Base-by-base conservation (phyloP, 2,113 vertebrate species). In the Macrotus californicus region DNA sequence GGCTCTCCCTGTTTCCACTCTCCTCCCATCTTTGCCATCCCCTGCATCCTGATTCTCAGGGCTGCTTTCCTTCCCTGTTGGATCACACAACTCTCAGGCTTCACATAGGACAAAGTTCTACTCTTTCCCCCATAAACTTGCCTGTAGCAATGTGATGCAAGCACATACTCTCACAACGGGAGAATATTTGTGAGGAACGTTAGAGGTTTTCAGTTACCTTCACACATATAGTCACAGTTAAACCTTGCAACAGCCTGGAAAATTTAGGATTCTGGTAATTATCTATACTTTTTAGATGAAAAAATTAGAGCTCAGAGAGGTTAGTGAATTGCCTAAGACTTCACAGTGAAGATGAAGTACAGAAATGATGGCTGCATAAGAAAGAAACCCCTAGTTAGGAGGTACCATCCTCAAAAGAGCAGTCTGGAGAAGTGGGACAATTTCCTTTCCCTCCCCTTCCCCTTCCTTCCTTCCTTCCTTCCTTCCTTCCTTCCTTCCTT, bases 1-100 rank as follows among this genome's bases (percentile, higher is more conserved):
- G 6, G 48, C 79, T 92, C 77, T 93, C 90, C 73, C 56, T 77
- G 50, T 93, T 91, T 89, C 96, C 72, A 81, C 36, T 96, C 77
- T 66, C 88, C 87, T 94, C 59, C 79, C 29, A 22, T 93, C 81
- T 50, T n/a, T 43, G 82, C 82, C 89, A 69, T 95, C 73, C 87
- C 52, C 87, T 91, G 66, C 48, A 79, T 86, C 39, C 79, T 59
- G 46, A 82, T 59, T 82, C 48, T 48, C 34, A 91, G 88, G 94
- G 82, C 64, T 50, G 39, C 66, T 94, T 77, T 91, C 56, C 83
- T 93, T 91, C 64, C 64, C 83, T 48, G 29, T 59, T 76, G 64
- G 24, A 73, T 89, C 46, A 16, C 48, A 36, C 26, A 22, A 26
- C 11, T 50, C 85, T 81, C 76, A 84, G 69, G 16, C 70, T 67